A percentile compares a stretch with the other conserved stretches of the same genome.
These are phyloP conservation scores for Bufo gargarizans DNA, from an alignment of 2,113 vertebrate species.

Conservation along the genomic window DNA sequence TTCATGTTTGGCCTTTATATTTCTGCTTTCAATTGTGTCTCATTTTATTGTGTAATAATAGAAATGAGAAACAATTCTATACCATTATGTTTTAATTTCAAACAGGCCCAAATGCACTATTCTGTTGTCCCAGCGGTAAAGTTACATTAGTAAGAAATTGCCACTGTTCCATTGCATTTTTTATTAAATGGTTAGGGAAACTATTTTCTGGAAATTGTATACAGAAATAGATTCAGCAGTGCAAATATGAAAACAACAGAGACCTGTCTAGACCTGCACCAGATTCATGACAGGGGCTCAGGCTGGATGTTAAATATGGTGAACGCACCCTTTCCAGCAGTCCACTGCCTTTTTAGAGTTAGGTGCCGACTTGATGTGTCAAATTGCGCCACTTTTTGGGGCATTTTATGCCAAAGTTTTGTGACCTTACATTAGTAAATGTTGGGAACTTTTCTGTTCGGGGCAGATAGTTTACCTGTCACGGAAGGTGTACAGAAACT, in stretches of 20 bases:
- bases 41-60: background rate
- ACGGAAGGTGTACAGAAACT: too few species aligned
- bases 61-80: background rate
- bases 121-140: background rate
- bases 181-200: background rate
- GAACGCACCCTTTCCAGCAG: too few species aligned
- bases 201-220: background rate
- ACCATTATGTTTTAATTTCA: conserved; percentile 3
- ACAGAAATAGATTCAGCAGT: background rate
- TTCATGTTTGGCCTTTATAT: background rate
- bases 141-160: background rate
- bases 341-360: too few species aligned
- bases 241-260: background rate
- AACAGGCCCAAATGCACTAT: background rate
- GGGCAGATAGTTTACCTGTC: too few species aligned
- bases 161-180: background rate
- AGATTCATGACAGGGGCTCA: too few species aligned
- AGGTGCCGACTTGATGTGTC: too few species aligned
- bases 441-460: too few species aligned
- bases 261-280: too few species aligned
- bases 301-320: too few species aligned
- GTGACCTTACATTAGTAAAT: too few species aligned
- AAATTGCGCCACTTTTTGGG: too few species aligned
- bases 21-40: background rate
- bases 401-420: too few species aligned